These are phyloP conservation scores for Taxidea taxus DNA, from an alignment of 2,113 vertebrate species.

Conservation along the genomic window DNA sequence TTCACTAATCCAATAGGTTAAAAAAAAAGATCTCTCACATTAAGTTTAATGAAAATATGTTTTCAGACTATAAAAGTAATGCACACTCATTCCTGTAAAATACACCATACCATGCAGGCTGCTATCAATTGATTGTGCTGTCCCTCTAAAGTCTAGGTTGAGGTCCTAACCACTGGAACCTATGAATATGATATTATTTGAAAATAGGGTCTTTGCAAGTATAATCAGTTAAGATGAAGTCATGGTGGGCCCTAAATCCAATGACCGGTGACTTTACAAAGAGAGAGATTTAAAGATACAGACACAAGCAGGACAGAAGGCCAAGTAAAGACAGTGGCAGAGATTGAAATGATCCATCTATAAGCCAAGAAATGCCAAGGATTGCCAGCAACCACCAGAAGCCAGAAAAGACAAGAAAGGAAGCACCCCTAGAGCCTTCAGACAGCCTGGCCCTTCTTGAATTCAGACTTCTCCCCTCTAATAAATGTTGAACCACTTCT, in stretches of 20 bases:
- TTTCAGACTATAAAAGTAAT: background rate
- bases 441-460: background rate
- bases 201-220: background rate
- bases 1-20: background rate
- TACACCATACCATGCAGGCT: background rate
- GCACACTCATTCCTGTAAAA: background rate
- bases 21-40: background rate
- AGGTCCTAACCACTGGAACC: background rate
- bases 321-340: background rate
- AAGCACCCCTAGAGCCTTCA: no score
- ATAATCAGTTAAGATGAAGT: background rate
- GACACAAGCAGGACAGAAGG: background rate
- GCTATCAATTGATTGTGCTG: background rate
- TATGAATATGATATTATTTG: background rate
- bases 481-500: background rate
- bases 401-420: background rate
- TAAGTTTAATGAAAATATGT: background rate
- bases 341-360: background rate
- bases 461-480: background rate
- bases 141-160: background rate
- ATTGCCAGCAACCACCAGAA: background rate
- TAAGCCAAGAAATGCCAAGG: background rate
- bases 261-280: background rate
- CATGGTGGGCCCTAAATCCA: background rate
- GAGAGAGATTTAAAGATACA: background rate